phyloP scores from a whole-genome alignment of 2,113 vertebrate genomes.

The Speoplatyrhinus poulsoni region DNA sequence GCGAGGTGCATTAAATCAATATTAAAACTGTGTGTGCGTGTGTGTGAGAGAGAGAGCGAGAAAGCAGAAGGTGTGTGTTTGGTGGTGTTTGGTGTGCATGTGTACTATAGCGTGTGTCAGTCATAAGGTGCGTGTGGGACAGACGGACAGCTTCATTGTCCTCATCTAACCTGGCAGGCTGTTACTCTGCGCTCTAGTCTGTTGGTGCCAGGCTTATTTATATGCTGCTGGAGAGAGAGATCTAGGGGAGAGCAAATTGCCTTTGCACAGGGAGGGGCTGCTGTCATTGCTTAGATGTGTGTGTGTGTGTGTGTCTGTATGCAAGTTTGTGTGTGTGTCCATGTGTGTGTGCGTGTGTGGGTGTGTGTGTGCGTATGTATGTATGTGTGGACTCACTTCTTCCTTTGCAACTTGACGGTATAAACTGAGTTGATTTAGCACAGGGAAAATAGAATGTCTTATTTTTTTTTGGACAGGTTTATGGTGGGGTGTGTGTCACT shows the following conservation, averaged over 20 bases:
- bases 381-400: constrained; percentile 19
- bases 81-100: constrained; percentile 17
- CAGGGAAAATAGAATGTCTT: constrained; percentile 26
- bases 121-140: constrained; percentile 35
- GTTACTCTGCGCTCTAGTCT: constrained; percentile 54
- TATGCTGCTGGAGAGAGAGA: constrained; percentile 65
- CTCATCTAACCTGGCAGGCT: constrained; percentile 62
- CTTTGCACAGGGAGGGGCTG: constrained; percentile 56
- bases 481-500: constrained; percentile 23
- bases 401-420: constrained; percentile 19
- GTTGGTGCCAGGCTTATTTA: constrained; percentile 67
- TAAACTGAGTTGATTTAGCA: constrained; percentile 34
- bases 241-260: constrained; percentile 65
- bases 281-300: constrained; percentile 64
- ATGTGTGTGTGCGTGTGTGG: constrained; percentile 29
- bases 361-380: not conserved
- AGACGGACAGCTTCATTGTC: constrained; percentile 59
- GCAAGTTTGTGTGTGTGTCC: too few species aligned
- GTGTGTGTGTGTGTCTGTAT: constrained; percentile 23
- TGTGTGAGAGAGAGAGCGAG: not conserved
- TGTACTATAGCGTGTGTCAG: constrained; percentile 7
- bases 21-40: constrained; percentile 49
- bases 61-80: constrained; percentile 16
- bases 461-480: constrained; percentile 43
- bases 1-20: constrained; percentile 59